Evolutionary conservation across 2,113 vertebrate species (phyloP).

Genomic region (Castor canadensis): DNA sequence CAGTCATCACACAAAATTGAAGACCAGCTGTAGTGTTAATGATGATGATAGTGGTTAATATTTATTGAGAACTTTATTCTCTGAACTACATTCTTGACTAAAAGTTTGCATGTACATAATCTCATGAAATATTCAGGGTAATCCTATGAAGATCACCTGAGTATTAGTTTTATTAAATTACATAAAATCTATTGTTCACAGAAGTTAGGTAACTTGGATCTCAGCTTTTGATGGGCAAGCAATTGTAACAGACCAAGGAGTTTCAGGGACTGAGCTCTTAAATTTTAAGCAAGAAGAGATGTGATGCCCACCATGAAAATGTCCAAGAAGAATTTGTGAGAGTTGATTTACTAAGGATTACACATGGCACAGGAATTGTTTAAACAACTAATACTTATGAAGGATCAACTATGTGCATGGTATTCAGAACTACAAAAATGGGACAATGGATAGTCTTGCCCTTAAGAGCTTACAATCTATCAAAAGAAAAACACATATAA

Average conservation of each 20-base stretch:
- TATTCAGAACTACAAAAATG: neutral
- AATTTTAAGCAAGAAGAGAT: neutral
- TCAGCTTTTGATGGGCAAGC: neutral
- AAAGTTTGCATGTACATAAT: neutral
- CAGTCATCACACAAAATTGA: neutral
- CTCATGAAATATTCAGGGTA: neutral
- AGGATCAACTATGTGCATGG: neutral
- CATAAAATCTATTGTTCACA: neutral
- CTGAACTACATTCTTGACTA: neutral
- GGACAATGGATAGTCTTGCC: rapidly evolving
- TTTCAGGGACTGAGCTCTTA: neutral
- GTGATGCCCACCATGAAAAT: neutral
- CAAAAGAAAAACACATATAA: neutral
- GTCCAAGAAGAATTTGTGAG: neutral
- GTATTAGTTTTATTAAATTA: neutral
- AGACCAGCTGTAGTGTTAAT: neutral
- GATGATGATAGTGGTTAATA: neutral
- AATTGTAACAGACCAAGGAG: neutral
- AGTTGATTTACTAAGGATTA: neutral
- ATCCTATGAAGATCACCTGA: neutral
- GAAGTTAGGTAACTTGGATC: neutral
- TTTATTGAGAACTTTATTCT: neutral
- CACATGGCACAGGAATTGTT: neutral
- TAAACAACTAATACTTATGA: neutral
- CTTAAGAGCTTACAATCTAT: neutral